Evolutionary conservation across 2,113 vertebrate genomes (phyloP).

Genomic region (Otocyon megalotis): DNA sequence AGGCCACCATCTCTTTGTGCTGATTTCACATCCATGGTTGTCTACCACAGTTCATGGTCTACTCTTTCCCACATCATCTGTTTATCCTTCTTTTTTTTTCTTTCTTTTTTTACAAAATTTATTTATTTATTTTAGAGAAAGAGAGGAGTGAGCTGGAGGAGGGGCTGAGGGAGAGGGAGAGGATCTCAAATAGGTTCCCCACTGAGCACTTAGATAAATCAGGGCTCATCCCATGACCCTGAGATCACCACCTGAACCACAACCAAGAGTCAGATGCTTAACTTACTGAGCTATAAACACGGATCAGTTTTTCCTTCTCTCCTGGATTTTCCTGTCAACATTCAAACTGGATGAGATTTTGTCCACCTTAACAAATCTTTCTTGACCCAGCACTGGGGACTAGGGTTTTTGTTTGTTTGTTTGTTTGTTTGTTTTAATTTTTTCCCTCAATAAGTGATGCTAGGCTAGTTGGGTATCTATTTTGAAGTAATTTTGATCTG

Average conservation of each 20-base stretch:
- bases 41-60: background rate
- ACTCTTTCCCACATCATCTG: background rate
- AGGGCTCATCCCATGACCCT: background rate
- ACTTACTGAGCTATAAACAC: background rate
- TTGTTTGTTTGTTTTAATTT: background rate
- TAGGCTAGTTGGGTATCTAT: background rate
- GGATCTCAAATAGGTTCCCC: background rate
- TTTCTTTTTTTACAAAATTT: background rate
- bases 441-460: background rate
- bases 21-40: background rate
- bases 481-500: background rate
- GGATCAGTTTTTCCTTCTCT: background rate
- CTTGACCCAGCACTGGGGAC: background rate
- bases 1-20: background rate
- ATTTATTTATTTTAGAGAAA: background rate
- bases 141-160: background rate
- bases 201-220: background rate
- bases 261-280: background rate
- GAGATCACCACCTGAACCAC: background rate
- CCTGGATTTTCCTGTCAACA: background rate
- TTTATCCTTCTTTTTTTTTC: background rate
- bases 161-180: background rate
- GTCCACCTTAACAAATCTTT: background rate
- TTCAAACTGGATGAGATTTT: background rate
- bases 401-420: background rate